These are phyloP conservation scores for Melangyna quadrimaculata DNA, from an alignment of 2,888 invertebrate genomes.

Conservation along the genomic window DNA sequence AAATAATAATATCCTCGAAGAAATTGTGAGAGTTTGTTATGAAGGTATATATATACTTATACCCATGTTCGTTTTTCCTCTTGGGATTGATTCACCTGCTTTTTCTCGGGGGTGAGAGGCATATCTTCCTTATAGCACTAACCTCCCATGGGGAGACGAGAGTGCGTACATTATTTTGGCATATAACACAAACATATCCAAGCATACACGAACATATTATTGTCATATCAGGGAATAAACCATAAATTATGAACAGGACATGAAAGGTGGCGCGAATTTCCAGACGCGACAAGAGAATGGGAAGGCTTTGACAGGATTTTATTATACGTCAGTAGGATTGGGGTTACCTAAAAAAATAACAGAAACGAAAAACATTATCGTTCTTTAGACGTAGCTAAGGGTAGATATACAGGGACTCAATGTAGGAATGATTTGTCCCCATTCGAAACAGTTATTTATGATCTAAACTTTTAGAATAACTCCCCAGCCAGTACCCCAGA, in stretches of 20 bases:
- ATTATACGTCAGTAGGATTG: background rate
- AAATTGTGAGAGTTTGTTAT: conserved; percentile 31
- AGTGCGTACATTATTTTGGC: background rate
- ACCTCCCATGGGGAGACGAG: background rate
- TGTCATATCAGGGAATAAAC: conserved; percentile 25
- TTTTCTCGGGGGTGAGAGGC: background rate
- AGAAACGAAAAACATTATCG: conserved; percentile 25
- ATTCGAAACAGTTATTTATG: conserved; percentile 58
- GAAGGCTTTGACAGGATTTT: background rate
- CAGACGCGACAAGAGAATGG: background rate
- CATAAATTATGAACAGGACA: conserved; percentile 65
- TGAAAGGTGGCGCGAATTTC: conserved; percentile 51
- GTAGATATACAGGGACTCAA: background rate
- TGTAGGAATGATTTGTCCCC: conserved; percentile 28
- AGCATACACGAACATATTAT: conserved; percentile 27
- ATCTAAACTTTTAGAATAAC: conserved; percentile 33
- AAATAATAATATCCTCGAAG: conserved; percentile 37
- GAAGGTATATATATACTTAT: too few species aligned
- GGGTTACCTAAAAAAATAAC: background rate
- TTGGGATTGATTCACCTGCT: conserved; percentile 44
- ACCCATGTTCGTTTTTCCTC: background rate
- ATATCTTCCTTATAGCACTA: background rate
- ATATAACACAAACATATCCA: conserved; percentile 26
- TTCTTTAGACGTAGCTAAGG: background rate
- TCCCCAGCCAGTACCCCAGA: background rate